phyloP scores from a whole-genome alignment of 2,113 vertebrate species.

The Phoxinus phoxinus region DNA sequence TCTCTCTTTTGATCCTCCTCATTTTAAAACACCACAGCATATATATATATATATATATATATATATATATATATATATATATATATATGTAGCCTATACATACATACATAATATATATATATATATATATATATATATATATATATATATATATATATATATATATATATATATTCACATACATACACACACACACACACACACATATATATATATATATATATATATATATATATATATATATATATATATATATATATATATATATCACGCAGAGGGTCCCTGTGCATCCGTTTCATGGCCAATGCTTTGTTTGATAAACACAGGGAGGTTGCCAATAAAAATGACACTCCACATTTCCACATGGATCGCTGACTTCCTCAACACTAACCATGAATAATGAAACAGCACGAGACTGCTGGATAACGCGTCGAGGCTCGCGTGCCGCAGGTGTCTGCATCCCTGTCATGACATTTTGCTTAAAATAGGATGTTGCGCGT shows the following conservation, averaged over 20 bases:
- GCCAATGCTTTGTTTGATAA: slow-evolving; percentile 30
- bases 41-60: too few species aligned
- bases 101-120: too few species aligned
- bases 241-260: not conserved
- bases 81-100: not conserved
- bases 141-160: too few species aligned
- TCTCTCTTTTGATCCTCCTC: too few species aligned
- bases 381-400: slow-evolving; percentile 29
- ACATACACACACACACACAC: too few species aligned
- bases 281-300: not conserved
- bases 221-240: not conserved
- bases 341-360: slow-evolving; percentile 31
- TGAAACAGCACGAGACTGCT: not conserved
- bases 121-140: too few species aligned
- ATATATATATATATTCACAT: not conserved
- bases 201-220: not conserved
- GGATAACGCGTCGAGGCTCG: not conserved
- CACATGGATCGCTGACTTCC: slow-evolving; percentile 17
- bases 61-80: too few species aligned
- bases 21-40: too few species aligned
- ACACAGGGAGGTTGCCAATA: slow-evolving; percentile 34
- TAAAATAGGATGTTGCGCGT: slow-evolving; percentile 19
- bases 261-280: not conserved
- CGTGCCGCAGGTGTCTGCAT: slow-evolving; percentile 48
- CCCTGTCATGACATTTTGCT: slow-evolving; percentile 40